These are phyloP conservation scores for Spheniscus humboldti DNA, from an alignment of 2,797 vertebrate genomes.

Conservation along the genomic window DNA sequence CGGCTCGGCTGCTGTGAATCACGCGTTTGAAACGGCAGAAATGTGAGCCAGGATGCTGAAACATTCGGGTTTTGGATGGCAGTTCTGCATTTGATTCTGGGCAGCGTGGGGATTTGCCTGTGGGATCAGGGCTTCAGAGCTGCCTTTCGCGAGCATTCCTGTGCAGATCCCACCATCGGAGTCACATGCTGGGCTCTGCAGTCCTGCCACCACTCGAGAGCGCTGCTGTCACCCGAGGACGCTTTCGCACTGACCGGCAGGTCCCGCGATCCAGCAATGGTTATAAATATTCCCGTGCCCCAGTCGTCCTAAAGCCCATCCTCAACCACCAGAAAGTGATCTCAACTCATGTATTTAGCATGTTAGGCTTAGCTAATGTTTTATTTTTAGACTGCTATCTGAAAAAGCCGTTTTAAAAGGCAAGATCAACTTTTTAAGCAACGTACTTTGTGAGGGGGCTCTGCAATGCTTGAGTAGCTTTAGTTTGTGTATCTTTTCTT, in stretches of 20 bases:
- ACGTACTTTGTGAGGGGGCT: background rate
- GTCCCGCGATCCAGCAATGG: background rate
- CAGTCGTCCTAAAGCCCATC: background rate
- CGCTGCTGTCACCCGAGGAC: background rate
- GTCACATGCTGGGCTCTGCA: slow-evolving; percentile 12
- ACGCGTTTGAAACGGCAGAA: background rate
- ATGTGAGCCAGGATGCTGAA: background rate
- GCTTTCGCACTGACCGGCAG: background rate
- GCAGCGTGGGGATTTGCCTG: background rate
- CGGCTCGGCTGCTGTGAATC: background rate
- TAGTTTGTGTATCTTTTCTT: background rate
- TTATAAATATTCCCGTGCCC: slow-evolving; percentile 52
- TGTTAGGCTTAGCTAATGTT: slow-evolving; percentile 1
- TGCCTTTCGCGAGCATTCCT: background rate
- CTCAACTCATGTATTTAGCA: slow-evolving; percentile 50
- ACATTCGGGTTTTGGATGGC: background rate
- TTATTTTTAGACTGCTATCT: slow-evolving; percentile 31
- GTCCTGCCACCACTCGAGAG: background rate
- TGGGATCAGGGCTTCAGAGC: background rate
- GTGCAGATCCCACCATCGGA: background rate
- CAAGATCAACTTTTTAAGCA: background rate
- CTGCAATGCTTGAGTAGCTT: background rate
- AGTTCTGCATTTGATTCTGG: background rate
- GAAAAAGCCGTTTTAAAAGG: background rate
- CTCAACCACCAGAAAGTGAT: slow-evolving; percentile 21